phyloP scores from a whole-genome alignment of 2,797 vertebrate species.

The Carcharodon carcharias region DNA sequence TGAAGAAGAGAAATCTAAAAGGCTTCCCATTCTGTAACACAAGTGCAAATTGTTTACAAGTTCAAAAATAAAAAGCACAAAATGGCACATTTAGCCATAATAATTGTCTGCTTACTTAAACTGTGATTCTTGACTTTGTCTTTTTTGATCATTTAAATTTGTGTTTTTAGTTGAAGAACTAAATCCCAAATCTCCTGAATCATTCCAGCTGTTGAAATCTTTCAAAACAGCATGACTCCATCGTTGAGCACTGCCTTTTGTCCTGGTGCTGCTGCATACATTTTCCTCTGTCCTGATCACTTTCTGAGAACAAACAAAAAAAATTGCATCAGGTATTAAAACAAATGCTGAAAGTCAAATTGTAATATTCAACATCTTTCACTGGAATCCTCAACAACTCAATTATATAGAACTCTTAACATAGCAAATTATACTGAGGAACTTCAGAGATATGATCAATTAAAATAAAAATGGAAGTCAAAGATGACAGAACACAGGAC shows the following conservation, averaged over 20 bases:
- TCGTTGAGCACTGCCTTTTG: conserved; percentile 68
- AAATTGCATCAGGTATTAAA: neutral
- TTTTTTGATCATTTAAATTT: conserved; percentile 61
- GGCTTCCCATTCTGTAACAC: conserved; percentile 69
- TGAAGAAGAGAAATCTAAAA: conserved; percentile 73
- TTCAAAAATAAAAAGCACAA: neutral
- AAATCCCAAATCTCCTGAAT: conserved; percentile 67
- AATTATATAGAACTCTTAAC: neutral
- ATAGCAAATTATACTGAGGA: neutral
- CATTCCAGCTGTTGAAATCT: conserved; percentile 74
- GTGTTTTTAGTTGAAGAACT: conserved; percentile 57
- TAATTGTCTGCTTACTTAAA: conserved; percentile 60
- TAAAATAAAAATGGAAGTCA: neutral
- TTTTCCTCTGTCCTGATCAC: conserved; percentile 58
- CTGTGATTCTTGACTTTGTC: conserved; percentile 62
- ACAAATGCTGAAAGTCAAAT: neutral
- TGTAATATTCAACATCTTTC: neutral
- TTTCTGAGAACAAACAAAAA: conserved; percentile 50
- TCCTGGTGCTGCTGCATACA: conserved; percentile 60
- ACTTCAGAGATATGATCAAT: neutral
- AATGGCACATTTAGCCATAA: neutral
- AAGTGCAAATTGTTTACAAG: conserved; percentile 11
- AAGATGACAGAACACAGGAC: neutral
- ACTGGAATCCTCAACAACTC: neutral
- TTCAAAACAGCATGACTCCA: conserved; percentile 75